Evolutionary conservation across 2,888 invertebrate species (phyloP), one percentile per base, ranked within the genome.

Genomic region (Troides oblongomaculatus): DNA sequence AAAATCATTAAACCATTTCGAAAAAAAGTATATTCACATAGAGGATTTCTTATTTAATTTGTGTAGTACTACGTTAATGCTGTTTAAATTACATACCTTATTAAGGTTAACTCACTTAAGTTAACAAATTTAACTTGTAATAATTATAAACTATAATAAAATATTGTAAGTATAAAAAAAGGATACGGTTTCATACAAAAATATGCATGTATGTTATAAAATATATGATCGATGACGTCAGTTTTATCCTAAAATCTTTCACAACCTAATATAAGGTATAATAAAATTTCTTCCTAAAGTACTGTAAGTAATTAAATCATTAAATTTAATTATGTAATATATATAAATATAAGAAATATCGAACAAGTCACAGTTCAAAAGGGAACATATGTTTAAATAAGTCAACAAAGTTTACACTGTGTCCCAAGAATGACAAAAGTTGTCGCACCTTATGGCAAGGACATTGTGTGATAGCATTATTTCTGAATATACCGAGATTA

Each of bases 401-500:
- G 17, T 39, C n/a, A 23, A 36, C n/a, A 50, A 7, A 56, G 69
- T 46, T 23, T 67, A 8, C 6, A 39, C 57, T 30, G 30, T 69
- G 43, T 50, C 21, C 25, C 10, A 56, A 53, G 36, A 68, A 30
- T 53, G 30, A 69, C 57, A 65, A 65, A 70, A 63, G 39, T 63
- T 63, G 53, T 14, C 50, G 10, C 53, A 64, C 53, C 64, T 60
- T 68, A 53, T 21, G 53, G 23, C 66, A 70, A 66, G 70, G 70
- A n/a, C 59, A 25, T 65, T 69, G 62, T 62, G 57, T 63, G 66
- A 70, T 70, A 63, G 63, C 70, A 66, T 63, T 66, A 66, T 62
- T 66, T 39, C 59, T 23, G 39, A 66, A 57, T 59, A 17, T 25
- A 43, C 30, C 5, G 14, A 46, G 46, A 46, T 46, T 2, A 43